Percentiles rank a stretch among this genome's conserved stretches.
Evolutionary conservation across 2,113 vertebrate genomes (phyloP).

Genomic region (Pseudorectes ferrugineus): DNA sequence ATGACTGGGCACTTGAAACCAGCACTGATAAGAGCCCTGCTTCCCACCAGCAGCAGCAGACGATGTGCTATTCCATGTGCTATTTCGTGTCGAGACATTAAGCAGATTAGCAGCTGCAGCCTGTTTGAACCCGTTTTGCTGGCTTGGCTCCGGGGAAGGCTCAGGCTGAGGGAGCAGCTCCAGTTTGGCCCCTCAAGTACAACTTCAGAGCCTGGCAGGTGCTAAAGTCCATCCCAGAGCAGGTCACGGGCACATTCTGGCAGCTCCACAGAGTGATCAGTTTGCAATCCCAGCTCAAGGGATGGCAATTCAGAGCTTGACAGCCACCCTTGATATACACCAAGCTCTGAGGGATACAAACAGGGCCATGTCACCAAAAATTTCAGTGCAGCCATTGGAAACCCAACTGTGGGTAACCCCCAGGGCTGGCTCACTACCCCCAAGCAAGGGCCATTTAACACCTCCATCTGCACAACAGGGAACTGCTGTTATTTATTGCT

Average conservation of each 20-base stretch:
- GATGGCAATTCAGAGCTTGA: neutral
- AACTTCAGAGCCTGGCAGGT: neutral
- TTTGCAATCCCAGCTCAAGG: neutral
- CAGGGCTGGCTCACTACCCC: neutral
- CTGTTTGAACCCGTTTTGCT: constrained; percentile 21
- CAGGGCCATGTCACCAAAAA: neutral
- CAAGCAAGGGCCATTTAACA: neutral
- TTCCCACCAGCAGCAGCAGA: constrained; percentile 14
- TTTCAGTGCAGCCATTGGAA: neutral
- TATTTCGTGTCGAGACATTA: neutral
- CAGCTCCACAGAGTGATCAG: neutral
- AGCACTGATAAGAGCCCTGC: neutral
- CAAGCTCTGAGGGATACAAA: neutral
- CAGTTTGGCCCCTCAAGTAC: neutral
- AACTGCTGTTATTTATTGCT: neutral
- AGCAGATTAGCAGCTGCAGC: constrained; percentile 38
- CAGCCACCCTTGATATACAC: neutral
- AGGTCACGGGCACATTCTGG: neutral
- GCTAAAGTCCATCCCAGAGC: neutral
- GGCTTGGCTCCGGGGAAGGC: neutral
- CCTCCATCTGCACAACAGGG: neutral
- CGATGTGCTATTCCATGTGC: neutral
- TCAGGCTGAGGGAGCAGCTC: neutral
- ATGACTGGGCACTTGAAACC: neutral
- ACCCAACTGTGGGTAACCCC: neutral